Percentiles rank a stretch among this genome's conserved stretches.
These are phyloP conservation scores for Anolis apletophallus DNA, from an alignment of 2,797 vertebrate genomes.

Conservation along the genomic window DNA sequence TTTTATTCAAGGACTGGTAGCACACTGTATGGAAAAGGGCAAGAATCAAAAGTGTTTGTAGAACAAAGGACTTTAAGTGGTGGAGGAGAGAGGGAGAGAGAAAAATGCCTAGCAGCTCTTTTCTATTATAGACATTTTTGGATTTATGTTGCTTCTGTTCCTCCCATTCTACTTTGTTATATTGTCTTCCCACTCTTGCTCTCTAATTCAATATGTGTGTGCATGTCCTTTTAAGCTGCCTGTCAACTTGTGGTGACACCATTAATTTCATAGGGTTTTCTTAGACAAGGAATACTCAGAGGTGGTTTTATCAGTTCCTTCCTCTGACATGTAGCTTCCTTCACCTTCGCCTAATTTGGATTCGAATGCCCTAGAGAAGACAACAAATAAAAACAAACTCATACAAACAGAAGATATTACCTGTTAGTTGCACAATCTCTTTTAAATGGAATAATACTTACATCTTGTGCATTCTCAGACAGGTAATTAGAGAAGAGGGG, in stretches of 20 bases:
- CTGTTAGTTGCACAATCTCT: too few species aligned
- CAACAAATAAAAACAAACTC: neutral
- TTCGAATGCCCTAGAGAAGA: neutral
- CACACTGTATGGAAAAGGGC: neutral
- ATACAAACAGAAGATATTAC: neutral
- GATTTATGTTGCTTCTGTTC: neutral
- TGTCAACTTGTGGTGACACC: too few species aligned
- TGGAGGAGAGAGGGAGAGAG: neutral
- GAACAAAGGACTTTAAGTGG: neutral
- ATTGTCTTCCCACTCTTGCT: neutral
- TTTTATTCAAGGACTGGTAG: constrained; percentile 2
- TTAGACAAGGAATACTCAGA: too few species aligned
- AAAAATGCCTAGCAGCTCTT: neutral
- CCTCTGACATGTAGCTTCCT: too few species aligned
- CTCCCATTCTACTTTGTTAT: neutral
- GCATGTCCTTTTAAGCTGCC: too few species aligned
- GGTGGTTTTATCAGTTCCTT: too few species aligned
- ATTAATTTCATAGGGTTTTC: too few species aligned
- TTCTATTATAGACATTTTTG: neutral
- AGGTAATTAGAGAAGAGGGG: too few species aligned
- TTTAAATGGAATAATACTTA: neutral
- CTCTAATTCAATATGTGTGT: too few species aligned
- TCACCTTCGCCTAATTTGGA: neutral
- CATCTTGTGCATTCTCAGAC: neutral
- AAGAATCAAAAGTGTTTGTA: neutral